A percentile compares a stretch with the other conserved stretches of the same genome.
These are phyloP conservation scores for Mellilla xanthometata DNA, from an alignment of 2,888 invertebrate species.

Conservation along the genomic window DNA sequence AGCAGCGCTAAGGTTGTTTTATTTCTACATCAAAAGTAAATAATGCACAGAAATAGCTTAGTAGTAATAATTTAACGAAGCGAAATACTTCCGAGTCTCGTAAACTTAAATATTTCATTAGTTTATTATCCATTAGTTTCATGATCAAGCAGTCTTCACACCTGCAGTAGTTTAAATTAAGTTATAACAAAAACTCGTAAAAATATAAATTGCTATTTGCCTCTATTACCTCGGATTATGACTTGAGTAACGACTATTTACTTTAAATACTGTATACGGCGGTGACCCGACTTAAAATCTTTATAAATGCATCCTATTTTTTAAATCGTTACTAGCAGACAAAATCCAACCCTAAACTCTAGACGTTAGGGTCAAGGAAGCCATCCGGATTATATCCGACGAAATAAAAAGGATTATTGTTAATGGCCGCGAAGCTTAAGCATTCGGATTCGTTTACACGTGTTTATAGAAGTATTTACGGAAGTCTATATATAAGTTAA, in stretches of 20 bases:
- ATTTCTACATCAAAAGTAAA: too few species aligned
- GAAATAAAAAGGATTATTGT: slow-evolving; percentile 69
- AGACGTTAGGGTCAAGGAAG: slow-evolving; percentile 30
- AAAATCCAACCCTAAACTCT: slow-evolving; percentile 44
- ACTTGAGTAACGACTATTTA: slow-evolving; percentile 60
- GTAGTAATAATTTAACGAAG: neutral
- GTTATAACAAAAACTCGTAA: slow-evolving; percentile 3
- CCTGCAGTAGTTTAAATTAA: neutral
- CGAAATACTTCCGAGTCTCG: neutral
- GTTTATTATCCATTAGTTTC: neutral
- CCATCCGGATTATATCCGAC: slow-evolving; percentile 33
- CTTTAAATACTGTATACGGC: slow-evolving; percentile 48
- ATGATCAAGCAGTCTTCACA: neutral
- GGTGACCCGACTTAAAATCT: slow-evolving; percentile 55
- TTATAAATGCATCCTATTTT: slow-evolving; percentile 57
- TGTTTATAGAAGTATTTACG: slow-evolving; percentile 56
- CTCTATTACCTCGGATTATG: slow-evolving; percentile 44
- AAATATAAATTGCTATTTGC: slow-evolving; percentile 26
- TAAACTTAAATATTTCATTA: slow-evolving; percentile 1
- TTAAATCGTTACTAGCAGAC: slow-evolving; percentile 29
- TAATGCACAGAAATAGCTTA: too few species aligned
- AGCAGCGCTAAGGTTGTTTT: too few species aligned
- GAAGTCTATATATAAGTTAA: slow-evolving; percentile 46
- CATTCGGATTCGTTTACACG: slow-evolving; percentile 53
- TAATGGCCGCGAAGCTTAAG: slow-evolving; percentile 57